A percentile compares a stretch with the other conserved stretches of the same genome.
Conservation (phyloP, 2,888 invertebrate species). For the Meghimatium bilineatum region DNA sequence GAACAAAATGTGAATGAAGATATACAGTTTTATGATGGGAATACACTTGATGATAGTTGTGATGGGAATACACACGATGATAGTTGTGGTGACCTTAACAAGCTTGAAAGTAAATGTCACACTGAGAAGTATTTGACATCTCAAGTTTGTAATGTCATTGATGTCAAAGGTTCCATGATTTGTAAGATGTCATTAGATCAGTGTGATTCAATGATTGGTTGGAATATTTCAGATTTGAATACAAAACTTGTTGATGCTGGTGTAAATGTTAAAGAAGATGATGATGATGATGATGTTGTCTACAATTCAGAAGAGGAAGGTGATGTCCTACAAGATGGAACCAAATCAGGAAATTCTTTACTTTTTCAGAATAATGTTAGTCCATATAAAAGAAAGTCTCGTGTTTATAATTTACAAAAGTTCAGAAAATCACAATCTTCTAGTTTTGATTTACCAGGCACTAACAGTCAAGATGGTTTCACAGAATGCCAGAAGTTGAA, state of each 20-base stretch:
- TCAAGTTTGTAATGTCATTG: background rate
- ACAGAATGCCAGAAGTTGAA: background rate
- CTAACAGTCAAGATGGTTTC: conserved; percentile 23
- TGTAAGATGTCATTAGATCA: background rate
- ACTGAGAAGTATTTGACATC: background rate
- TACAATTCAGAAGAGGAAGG: conserved; percentile 36
- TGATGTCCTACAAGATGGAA: background rate
- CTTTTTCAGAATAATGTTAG: background rate
- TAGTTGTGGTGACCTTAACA: background rate
- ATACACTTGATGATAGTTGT: background rate
- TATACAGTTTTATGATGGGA: background rate
- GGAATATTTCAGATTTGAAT: background rate
- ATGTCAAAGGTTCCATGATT: background rate
- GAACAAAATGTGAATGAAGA: background rate
- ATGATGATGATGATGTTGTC: conserved; percentile 35
- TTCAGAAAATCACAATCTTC: conserved; percentile 20
- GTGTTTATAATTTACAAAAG: conserved; percentile 33
- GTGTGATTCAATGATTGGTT: background rate
- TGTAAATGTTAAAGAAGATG: background rate
- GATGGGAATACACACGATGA: background rate
- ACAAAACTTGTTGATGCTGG: background rate
- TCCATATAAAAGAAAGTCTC: conserved; percentile 23
- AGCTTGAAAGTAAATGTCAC: background rate
- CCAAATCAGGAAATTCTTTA: background rate
- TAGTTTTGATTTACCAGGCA: conserved; percentile 11